phyloP scores from a whole-genome alignment of 2,113 vertebrate genomes.

The Dicrurus megarhynchus region DNA sequence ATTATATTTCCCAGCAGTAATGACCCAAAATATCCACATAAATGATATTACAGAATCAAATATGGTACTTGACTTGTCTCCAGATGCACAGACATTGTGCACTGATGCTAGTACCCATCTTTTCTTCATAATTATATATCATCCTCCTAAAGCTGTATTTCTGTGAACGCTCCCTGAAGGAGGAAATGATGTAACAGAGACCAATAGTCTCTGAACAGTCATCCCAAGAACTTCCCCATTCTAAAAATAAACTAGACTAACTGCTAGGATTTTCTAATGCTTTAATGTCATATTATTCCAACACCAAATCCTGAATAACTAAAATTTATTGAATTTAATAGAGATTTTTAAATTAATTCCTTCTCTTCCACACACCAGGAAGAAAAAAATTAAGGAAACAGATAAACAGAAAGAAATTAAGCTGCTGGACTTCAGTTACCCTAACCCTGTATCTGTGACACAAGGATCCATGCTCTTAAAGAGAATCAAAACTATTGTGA shows the following conservation, averaged over 20 bases:
- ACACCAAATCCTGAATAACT: not conserved
- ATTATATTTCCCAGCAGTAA: not conserved
- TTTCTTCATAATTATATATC: not conserved
- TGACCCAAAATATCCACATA: not conserved
- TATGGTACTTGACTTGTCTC: not conserved
- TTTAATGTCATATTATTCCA: not conserved
- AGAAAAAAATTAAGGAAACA: not conserved
- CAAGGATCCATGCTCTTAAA: not conserved
- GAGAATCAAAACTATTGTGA: not conserved
- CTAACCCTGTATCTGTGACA: not conserved
- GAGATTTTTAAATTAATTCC: not conserved
- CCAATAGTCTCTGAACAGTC: not conserved
- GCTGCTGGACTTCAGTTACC: not conserved
- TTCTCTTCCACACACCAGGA: not conserved
- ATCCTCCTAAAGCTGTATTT: not conserved
- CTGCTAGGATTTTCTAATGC: not conserved
- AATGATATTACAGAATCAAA: slow-evolving; percentile 3
- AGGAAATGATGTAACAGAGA: slow-evolving; percentile 5
- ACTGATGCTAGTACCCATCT: not conserved
- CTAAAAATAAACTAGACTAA: slow-evolving; percentile 24
- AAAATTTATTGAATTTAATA: not conserved
- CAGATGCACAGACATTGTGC: not conserved
- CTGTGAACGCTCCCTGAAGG: not conserved
- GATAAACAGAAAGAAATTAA: not conserved
- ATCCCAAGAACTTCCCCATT: not conserved